A percentile compares a stretch with the other conserved stretches of the same genome.
Evolutionary conservation across 2,113 vertebrate genomes (phyloP).

Genomic region (Eretmochelys imbricata): DNA sequence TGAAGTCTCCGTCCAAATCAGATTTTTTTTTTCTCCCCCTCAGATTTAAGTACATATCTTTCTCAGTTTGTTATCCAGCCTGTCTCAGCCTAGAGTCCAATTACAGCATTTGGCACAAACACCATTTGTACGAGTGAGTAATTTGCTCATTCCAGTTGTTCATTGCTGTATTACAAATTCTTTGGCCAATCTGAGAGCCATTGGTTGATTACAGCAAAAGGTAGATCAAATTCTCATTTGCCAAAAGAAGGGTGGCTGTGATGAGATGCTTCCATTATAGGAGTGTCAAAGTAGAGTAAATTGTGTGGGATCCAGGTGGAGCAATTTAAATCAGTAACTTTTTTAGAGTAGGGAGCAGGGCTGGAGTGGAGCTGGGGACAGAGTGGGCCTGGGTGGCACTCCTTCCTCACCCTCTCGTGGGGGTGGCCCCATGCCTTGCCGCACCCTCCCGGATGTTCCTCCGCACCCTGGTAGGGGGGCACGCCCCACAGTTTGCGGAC

Average conservation of each 20-base stretch:
- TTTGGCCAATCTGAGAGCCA: background rate
- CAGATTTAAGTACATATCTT: background rate
- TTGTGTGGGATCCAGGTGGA: background rate
- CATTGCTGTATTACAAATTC: background rate
- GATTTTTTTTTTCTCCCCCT: background rate
- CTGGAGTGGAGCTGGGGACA: too few relatives aligned
- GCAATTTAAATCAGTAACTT: background rate
- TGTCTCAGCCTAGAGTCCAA: background rate
- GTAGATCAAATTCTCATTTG: background rate
- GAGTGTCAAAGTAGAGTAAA: rapidly evolving
- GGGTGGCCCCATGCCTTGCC: too few relatives aligned
- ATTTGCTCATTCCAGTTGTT: background rate
- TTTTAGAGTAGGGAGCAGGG: background rate
- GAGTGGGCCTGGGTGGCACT: too few relatives aligned
- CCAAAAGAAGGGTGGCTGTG: background rate
- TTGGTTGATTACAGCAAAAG: background rate
- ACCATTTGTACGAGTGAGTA: background rate
- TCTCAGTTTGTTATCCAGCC: background rate
- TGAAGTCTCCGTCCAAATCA: background rate
- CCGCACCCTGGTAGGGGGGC: too few relatives aligned
- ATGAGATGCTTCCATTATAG: background rate
- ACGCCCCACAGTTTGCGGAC: too few relatives aligned
- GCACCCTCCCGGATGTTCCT: too few relatives aligned
- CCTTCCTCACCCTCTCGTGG: too few relatives aligned
- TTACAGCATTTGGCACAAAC: background rate